Conservation (phyloP, 2,797 vertebrate species). For the Clamator glandarius region DNA sequence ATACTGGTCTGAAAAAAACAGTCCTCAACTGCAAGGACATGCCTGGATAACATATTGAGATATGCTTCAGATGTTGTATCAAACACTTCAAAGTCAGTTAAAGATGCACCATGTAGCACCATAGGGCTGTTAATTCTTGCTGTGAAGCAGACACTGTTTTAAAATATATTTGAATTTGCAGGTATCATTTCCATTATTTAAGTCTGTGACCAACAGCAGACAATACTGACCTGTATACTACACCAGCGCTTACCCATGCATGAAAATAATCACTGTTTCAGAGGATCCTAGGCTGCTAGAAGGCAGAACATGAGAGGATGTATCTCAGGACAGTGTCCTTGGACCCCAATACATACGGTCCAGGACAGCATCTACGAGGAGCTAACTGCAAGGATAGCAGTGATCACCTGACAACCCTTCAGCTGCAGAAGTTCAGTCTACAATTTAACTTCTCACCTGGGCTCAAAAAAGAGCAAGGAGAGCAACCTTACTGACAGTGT, state of each 20-base stretch:
- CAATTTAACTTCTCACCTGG: background rate
- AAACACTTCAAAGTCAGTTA: background rate
- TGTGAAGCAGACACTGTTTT: background rate
- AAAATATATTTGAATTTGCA: background rate
- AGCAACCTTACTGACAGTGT: background rate
- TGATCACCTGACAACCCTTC: background rate
- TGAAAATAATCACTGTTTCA: background rate
- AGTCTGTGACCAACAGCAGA: background rate
- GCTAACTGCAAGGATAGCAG: background rate
- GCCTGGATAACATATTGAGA: background rate
- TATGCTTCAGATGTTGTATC: background rate
- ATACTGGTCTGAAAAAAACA: slow-evolving; percentile 4
- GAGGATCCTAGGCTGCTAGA: background rate
- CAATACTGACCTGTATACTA: background rate
- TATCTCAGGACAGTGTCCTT: too few relatives aligned
- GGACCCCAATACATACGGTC: background rate
- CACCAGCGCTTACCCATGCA: background rate
- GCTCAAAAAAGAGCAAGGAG: background rate
- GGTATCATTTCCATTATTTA: background rate
- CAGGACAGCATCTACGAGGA: background rate
- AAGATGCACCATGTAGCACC: background rate
- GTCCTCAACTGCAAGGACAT: background rate
- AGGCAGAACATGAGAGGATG: background rate
- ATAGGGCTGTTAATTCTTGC: background rate
- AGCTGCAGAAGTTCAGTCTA: background rate